phyloP scores from a whole-genome alignment of 2,797 vertebrate genomes.

The Lepus oiostolus region DNA sequence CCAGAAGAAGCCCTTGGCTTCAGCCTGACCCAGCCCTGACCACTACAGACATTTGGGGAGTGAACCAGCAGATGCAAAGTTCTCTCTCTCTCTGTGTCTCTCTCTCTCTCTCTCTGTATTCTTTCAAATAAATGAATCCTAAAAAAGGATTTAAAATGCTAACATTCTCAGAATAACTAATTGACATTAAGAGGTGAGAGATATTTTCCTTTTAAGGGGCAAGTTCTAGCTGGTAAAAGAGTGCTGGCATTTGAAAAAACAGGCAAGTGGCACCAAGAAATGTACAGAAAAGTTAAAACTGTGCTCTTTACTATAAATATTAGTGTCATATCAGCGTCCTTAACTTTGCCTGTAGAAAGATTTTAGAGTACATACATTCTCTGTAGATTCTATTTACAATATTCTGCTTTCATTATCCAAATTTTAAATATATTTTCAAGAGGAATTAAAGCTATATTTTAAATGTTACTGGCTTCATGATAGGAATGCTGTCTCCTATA shows the following conservation, averaged over 20 bases:
- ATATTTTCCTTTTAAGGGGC: neutral
- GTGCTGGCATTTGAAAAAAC: neutral
- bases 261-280: conserved; percentile 26
- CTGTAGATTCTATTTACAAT: conserved; percentile 14
- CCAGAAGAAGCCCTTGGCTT: too few species aligned
- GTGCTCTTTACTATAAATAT: neutral
- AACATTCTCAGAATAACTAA: neutral
- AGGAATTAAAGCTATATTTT: conserved; percentile 50
- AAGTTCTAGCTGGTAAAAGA: neutral
- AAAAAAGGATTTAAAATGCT: too few species aligned
- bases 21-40: too few species aligned
- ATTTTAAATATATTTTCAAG: conserved; percentile 53
- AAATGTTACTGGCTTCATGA: neutral
- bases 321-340: conserved; percentile 5
- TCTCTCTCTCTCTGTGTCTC: too few species aligned
- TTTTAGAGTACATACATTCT: neutral
- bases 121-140: too few species aligned
- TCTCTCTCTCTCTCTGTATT: too few species aligned
- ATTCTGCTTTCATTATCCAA: conserved; percentile 53
- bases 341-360: conserved; percentile 19
- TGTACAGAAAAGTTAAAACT: neutral
- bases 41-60: too few species aligned
- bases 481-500: conserved; percentile 12
- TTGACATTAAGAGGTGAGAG: neutral
- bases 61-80: too few species aligned